Evolutionary conservation across 1,140 invertebrate species (phyloP).

Genomic region (Melipona quadrifasciata): DNA sequence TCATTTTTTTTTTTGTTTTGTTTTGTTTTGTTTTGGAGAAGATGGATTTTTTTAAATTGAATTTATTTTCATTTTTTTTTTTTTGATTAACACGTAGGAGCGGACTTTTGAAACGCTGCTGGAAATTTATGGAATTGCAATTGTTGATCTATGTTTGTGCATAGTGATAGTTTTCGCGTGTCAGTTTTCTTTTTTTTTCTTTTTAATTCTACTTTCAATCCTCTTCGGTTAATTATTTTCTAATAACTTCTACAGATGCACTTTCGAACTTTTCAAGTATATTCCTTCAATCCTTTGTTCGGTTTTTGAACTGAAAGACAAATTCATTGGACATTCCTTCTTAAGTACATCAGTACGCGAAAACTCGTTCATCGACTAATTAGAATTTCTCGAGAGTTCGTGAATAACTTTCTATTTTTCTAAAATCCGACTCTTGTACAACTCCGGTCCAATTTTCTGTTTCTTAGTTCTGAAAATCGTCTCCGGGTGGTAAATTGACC

Average conservation of each 20-base stretch:
- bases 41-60: no score
- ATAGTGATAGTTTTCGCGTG: no score
- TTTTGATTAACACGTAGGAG: background rate
- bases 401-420: background rate
- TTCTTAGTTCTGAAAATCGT: background rate
- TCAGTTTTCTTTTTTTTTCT: background rate
- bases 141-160: background rate
- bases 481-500: background rate
- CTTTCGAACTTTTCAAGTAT: no score
- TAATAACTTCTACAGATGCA: background rate
- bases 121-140: no score
- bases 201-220: no score
- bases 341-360: background rate
- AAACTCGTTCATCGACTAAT: background rate
- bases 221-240: background rate
- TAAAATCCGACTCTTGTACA: background rate
- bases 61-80: background rate
- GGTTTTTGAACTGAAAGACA: no score
- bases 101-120: background rate
- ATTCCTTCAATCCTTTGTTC: no score
- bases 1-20: no score
- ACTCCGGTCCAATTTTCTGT: background rate
- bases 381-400: background rate
- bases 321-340: background rate
- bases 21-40: no score